Base-by-base conservation (phyloP, 2,113 vertebrate genomes). In the Brachyhypopomus gauderio region DNA sequence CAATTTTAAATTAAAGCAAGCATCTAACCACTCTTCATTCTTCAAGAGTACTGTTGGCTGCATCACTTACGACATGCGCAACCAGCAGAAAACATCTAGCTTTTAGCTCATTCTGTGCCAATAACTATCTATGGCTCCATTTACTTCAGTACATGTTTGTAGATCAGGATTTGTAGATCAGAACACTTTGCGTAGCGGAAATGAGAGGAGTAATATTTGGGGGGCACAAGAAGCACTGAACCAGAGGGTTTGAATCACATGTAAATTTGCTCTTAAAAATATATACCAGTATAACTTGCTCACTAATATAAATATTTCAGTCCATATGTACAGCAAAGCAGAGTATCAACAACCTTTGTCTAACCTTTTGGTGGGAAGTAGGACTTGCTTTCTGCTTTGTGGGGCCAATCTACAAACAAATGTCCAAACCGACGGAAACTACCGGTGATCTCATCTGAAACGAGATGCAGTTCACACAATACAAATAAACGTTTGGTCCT, bases 321-420 rank as follows among this genome's bases (percentile, higher is more conserved):
- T 41, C 41, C 9, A 9, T 41, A 41, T 41, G 41, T 52, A 23
- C 5, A 48, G 6, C 17, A 59, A 17, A 3, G 6, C 20, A 25
- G 25, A 34, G 17, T 3, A 19, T 34, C 22, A 19, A 55, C 60
- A 77, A 45, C 7, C 4, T 58, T 63, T 8, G n/a, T 79, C 86
- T 91, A 89, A 98, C 98, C 98, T 96, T 99, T 99, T 25, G 98
- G 98, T 90, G 98, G 98, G 85, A 99, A 99, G 78, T 99, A 99
- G 70, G 97, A 99, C 90, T 99, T 99, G 93, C 98, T 99, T 90
- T 99, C 98, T 85, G 98, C 98, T 91, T 99, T 99, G 89, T 99
- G 98, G 67, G 98, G 98, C 98, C 98, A 99, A 87, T 99, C 98
- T 72, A 99, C 98, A 91, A 99, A 97, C 90, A 99, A 92, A 91